phyloP scores from a whole-genome alignment of 2,797 vertebrate genomes.

The Crenuchus spilurus region DNA sequence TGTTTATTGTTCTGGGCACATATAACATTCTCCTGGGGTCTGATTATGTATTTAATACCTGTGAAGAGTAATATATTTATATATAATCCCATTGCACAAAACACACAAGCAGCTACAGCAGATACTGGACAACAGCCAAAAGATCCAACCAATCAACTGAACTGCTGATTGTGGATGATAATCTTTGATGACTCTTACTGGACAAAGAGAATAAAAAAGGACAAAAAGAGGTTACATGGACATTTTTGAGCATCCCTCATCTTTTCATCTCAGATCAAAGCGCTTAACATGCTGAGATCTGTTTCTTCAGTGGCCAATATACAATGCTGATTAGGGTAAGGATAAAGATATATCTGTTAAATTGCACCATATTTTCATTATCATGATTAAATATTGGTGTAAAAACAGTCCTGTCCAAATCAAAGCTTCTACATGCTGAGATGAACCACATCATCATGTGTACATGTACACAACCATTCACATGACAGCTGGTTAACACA shows the following conservation, averaged over 20 bases:
- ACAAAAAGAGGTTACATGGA: not conserved
- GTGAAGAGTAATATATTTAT: too few relatives aligned
- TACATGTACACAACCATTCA: not conserved
- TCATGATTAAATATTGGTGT: not conserved
- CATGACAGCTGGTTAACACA: not conserved
- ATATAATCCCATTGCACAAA: not conserved
- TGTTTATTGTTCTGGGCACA: too few relatives aligned
- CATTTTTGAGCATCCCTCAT: not conserved
- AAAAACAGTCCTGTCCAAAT: not conserved
- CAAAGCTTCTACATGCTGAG: not conserved
- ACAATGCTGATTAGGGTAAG: slow-evolving; percentile 12
- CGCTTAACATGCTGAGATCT: slow-evolving; percentile 2
- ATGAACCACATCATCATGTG: slow-evolving; percentile 4
- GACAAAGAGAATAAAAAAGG: too few relatives aligned
- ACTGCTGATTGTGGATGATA: not conserved
- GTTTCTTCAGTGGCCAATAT: slow-evolving; percentile 7
- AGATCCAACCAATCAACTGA: not conserved
- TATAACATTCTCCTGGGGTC: too few relatives aligned
- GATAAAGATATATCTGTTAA: slow-evolving; percentile 13
- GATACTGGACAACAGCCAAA: not conserved
- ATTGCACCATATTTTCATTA: not conserved
- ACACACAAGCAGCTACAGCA: not conserved
- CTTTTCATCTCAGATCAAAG: slow-evolving; percentile 11
- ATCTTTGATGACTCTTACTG: too few relatives aligned
- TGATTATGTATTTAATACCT: too few relatives aligned